Base-by-base conservation (phyloP, 2,888 invertebrate species). In the Agrochola lota region DNA sequence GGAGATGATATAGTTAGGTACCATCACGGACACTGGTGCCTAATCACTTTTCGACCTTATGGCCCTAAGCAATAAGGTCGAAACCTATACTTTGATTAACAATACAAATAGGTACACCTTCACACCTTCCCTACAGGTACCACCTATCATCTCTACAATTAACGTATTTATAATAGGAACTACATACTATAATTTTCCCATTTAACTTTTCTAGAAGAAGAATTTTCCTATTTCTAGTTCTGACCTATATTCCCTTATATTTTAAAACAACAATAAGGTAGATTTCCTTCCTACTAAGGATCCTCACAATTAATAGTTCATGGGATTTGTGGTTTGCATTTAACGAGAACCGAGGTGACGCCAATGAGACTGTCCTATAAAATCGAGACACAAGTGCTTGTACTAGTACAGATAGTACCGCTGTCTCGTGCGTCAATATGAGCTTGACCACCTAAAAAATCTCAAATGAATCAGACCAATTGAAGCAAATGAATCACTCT, bases 361-460 rank as follows among this genome's bases (percentile, higher is more conserved):
- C 67, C 55, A 40, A n/a, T 71, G 55, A 79, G 46, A 59, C 57
- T 71, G 81, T 59, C 64, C 75, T 79, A 74, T 67, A 79, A 69
- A 77, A 63, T 74, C 6, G 30, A 57, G 70, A 78, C 43, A 72
- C 73, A 80, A 69, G 43, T 83, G 72, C 60, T 68, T 35, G 35
- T 71, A 63, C 67, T 43, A 71, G 60, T 66, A n/a, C n/a, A 68
- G 75, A 72, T 78, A 81, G 72, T 77, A 85, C 64, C 49, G 55
- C 55, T 40, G 66, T 30, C 75, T 77, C 86, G 89, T 94, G 92
- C 94, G 94, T 94, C 94, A 94, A 92, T 92, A 77, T 81, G 88
- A 90, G 90, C 88, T 89, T 46, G 52, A 52, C 64, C 57, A 66
- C 71, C 72, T 75, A 60, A 89, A 90, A 91, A 85, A 81, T 87